These are phyloP conservation scores for Drosophila insularis DNA, from an alignment of 1,140 invertebrate species.

Conservation along the genomic window DNA sequence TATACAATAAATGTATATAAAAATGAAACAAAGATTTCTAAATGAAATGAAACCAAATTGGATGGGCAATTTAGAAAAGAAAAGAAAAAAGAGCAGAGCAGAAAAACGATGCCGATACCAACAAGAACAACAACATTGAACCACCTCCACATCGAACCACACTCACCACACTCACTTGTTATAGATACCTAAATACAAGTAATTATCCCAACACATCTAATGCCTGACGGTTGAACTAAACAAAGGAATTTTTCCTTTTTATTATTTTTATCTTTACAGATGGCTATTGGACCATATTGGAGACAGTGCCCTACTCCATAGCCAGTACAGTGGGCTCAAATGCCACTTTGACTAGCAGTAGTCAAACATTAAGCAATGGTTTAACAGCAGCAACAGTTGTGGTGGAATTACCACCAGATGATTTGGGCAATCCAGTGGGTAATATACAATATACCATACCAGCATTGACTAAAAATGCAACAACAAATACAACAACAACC, in stretches of 20 bases:
- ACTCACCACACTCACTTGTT: slow-evolving; percentile 40
- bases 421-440: slow-evolving; percentile 71
- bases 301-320: slow-evolving; percentile 77
- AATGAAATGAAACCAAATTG: slow-evolving; percentile 24
- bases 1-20: slow-evolving; percentile 9
- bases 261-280: slow-evolving; percentile 48
- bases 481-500: slow-evolving; percentile 58
- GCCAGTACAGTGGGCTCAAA: slow-evolving; percentile 38
- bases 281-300: slow-evolving; percentile 79
- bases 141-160: neutral
- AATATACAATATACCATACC: slow-evolving; percentile 79
- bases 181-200: slow-evolving; percentile 46
- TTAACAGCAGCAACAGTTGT: slow-evolving; percentile 74
- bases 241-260: slow-evolving; percentile 10
- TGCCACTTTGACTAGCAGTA: slow-evolving; percentile 38
- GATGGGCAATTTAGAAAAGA: slow-evolving; percentile 41
- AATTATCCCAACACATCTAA: slow-evolving; percentile 34
- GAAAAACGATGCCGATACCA: neutral
- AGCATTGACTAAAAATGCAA: slow-evolving; percentile 63
- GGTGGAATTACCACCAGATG: slow-evolving; percentile 72
- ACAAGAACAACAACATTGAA: neutral
- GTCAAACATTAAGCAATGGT: slow-evolving; percentile 47
- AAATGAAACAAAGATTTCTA: slow-evolving; percentile 15
- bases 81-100: slow-evolving; percentile 37
- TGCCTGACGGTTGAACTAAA: slow-evolving; percentile 14